Evolutionary conservation across 2,113 vertebrate genomes (phyloP).

Genomic region (Oryzias woworae): DNA sequence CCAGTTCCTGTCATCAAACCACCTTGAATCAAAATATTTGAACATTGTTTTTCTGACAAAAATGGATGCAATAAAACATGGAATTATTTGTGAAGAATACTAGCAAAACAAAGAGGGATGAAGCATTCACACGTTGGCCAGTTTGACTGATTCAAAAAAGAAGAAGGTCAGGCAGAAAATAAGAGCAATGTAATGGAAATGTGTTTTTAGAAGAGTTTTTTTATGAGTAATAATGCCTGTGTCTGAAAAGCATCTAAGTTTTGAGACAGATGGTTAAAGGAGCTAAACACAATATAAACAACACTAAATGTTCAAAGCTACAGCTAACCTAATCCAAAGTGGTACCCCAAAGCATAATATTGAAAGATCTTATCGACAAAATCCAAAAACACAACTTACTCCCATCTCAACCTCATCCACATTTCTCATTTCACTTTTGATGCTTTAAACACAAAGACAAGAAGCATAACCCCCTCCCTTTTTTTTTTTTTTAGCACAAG

Average conservation of each 20-base stretch:
- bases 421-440: neutral
- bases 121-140: conserved; percentile 20
- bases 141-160: too few species aligned
- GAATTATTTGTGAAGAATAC: conserved; percentile 11
- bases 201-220: too few species aligned
- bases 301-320: too few species aligned
- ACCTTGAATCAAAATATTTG: conserved; percentile 15
- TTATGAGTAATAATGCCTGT: too few species aligned
- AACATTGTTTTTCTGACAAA: conserved; percentile 22
- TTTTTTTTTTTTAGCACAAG: neutral
- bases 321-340: conserved; percentile 39
- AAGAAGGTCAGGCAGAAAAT: too few species aligned
- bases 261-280: too few species aligned
- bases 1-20: neutral
- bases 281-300: too few species aligned
- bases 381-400: conserved; percentile 68
- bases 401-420: conserved; percentile 63
- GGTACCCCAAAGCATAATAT: conserved; percentile 47
- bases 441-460: conserved; percentile 64
- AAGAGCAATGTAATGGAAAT: too few species aligned
- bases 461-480: conserved; percentile 66
- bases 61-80: conserved; percentile 28
- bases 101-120: conserved; percentile 38
- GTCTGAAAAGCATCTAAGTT: too few species aligned
- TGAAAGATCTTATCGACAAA: conserved; percentile 63